Conservation (phyloP, 2,797 vertebrate species). For the Chiroxiphia lanceolata region DNA sequence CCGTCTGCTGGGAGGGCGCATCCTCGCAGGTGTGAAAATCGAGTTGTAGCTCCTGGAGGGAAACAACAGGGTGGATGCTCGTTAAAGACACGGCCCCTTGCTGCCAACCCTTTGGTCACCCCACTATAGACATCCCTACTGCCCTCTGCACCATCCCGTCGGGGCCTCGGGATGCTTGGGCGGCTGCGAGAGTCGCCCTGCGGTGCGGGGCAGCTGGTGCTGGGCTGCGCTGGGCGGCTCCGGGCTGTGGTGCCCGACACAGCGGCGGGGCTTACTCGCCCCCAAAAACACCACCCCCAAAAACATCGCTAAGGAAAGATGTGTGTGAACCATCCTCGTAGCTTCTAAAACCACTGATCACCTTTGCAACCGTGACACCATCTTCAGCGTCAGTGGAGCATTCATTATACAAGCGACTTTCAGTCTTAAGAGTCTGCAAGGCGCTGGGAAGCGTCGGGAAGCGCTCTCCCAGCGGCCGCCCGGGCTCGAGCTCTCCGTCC, state of each 20-base stretch:
- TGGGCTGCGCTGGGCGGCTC: neutral
- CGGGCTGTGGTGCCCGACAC: neutral
- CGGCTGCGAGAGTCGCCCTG: neutral
- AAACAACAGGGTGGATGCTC: neutral
- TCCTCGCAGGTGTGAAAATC: conserved; percentile 52
- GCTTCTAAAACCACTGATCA: neutral
- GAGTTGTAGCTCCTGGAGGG: neutral
- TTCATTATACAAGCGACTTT: neutral
- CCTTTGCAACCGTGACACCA: neutral
- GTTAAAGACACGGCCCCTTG: neutral
- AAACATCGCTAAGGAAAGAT: neutral
- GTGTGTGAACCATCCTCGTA: neutral
- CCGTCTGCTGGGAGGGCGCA: neutral
- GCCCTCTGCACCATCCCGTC: too few species aligned
- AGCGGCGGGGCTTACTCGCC: neutral
- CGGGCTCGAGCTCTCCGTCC: neutral
- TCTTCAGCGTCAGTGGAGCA: neutral
- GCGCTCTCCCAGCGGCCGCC: neutral
- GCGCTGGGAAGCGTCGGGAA: neutral
- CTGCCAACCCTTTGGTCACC: neutral
- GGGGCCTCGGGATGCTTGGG: too few species aligned
- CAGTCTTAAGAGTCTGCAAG: neutral
- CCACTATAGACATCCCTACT: neutral
- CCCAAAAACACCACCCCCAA: neutral
- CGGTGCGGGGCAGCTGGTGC: neutral